Percentiles rank a stretch among this genome's conserved stretches.
These are phyloP conservation scores for Tryphoninae sp. DNA, from an alignment of 2,888 invertebrate species.

Conservation along the genomic window DNA sequence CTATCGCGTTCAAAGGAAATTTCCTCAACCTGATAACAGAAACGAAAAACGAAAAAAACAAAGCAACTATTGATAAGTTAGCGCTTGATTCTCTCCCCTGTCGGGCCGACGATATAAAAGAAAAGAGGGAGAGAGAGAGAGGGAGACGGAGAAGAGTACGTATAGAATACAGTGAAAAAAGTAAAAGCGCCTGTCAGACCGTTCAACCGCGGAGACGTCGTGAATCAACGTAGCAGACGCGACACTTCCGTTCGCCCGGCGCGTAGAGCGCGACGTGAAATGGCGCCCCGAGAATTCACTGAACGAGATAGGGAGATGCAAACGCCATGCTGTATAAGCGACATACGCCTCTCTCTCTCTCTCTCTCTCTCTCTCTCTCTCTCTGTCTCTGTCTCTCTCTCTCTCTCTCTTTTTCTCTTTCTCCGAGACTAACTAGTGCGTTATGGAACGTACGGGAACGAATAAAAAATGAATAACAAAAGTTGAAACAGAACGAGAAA, in stretches of 20 bases:
- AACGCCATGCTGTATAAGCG: conserved; percentile 6
- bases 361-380: no score
- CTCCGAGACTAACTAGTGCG: conserved; percentile 14
- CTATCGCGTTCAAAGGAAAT: no score
- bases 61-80: no score
- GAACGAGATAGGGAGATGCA: conserved; percentile 28
- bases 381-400: neutral
- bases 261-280: conserved; percentile 26
- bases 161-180: neutral
- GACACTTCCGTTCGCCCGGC: conserved; percentile 58
- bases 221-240: conserved; percentile 56
- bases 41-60: no score
- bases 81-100: no score
- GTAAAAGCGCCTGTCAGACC: conserved; percentile 19
- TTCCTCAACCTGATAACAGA: no score
- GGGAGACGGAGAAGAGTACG: neutral
- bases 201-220: conserved; percentile 46
- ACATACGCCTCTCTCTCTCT: conserved; percentile 2
- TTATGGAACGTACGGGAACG: conserved; percentile 5
- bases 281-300: conserved; percentile 53
- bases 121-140: no score
- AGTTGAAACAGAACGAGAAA: conserved; percentile 15
- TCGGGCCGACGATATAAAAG: no score
- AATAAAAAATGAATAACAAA: neutral
- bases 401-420: no score